A percentile compares a stretch with the other conserved stretches of the same genome.
Evolutionary conservation across 2,797 vertebrate genomes (phyloP).

Genomic region (Naso thynnoides): DNA sequence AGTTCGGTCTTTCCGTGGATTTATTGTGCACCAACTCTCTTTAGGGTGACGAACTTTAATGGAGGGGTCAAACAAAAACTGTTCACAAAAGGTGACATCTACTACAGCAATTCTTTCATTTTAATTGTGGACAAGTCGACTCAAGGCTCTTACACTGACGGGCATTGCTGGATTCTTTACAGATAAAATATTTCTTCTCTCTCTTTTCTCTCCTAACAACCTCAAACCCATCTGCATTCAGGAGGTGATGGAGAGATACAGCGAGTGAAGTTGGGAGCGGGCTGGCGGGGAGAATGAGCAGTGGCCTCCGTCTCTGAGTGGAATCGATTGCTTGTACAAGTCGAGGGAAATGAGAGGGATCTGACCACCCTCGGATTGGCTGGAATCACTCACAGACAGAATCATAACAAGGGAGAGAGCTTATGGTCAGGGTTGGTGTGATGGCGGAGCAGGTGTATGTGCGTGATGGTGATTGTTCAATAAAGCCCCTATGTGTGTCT

Average conservation of each 20-base stretch:
- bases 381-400: conserved; percentile 57
- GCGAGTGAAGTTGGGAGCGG: conserved; percentile 38
- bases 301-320: conserved; percentile 65
- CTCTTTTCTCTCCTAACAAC: conserved; percentile 31
- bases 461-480: not conserved
- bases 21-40: conserved; percentile 10
- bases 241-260: conserved; percentile 28
- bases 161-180: conserved; percentile 7
- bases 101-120: conserved; percentile 11
- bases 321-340: conserved; percentile 75
- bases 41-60: not conserved
- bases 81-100: conserved; percentile 8
- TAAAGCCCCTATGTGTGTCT: not conserved
- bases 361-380: conserved; percentile 65
- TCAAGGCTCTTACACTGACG: conserved; percentile 3
- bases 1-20: conserved; percentile 7
- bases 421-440: conserved; percentile 10
- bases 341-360: conserved; percentile 74
- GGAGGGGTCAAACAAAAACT: conserved; percentile 5
- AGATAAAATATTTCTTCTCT: conserved; percentile 29
- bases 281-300: conserved; percentile 44
- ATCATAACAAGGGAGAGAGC: conserved; percentile 50
- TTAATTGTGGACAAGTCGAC: conserved; percentile 45
- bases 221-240: conserved; percentile 63
- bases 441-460: conserved; percentile 13